Evolutionary conservation across 2,113 vertebrate genomes (phyloP), one percentile per base, ranked within the genome.

Genomic region (Epinephelus moara): DNA sequence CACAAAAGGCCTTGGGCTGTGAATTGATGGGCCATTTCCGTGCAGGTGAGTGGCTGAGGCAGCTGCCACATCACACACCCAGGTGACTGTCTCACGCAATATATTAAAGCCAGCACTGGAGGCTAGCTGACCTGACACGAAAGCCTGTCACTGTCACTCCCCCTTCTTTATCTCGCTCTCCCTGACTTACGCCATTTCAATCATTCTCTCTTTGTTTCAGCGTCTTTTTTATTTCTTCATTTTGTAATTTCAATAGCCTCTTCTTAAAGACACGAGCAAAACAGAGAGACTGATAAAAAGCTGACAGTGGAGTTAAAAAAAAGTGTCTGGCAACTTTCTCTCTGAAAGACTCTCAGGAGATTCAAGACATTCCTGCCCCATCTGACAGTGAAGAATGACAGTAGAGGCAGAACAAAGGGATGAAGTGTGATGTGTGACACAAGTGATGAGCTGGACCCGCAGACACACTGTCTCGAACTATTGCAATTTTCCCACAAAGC

Each of bases 21-120:
- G 83, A 92, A 87, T 78, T 93, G 82, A 92, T 82, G 62, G 70
- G 57, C 69, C 70, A 50, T 78, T 89, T 87, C 71, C 80, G 84
- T 75, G 85, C 77, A 75, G 81, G 68, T 75, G 79, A 67, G 75
- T 52, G 66, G 57, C 60, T 79, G 82, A 88, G 66, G 74, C 67
- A 63, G 72, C 76, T 80, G 64, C 66, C 70, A 75, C 70, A 70
- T 77, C 78, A 89, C 9, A 50, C 50, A 75, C 71, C 73, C 77
- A 82, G 82, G 84, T 88, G 70, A 90, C 75, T 52, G 53, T 78
- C 73, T 89, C 23, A 45, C 9, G 47, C 75, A 70, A 74, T 78
- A 86, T 85, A 91, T 87, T 86, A 78, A 87, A 93, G 83, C 47
- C 80, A 87, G 60, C 69, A 74, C 64, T 85, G 82, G n/a, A 85